Conservation (phyloP, 2,113 vertebrate species). For the Mormyrus iriodes region DNA sequence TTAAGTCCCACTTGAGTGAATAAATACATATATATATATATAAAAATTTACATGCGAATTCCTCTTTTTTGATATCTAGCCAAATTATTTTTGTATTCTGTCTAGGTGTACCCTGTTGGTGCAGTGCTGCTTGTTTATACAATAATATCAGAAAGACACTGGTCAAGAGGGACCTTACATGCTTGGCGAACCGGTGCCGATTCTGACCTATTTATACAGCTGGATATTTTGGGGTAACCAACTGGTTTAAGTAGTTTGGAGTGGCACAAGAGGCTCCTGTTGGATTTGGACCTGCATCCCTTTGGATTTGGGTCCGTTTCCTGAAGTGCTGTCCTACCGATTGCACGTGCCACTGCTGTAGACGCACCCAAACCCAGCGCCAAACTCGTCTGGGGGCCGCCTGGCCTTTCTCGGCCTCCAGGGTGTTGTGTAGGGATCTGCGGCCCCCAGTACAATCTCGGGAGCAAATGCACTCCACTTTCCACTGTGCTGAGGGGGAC, state of each 20-base stretch:
- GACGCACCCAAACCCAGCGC: not conserved
- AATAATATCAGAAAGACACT: not conserved
- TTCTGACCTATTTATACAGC: not conserved
- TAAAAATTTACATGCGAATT: not conserved
- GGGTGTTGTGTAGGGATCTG: not conserved
- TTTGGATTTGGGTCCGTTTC: not conserved
- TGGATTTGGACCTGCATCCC: not conserved
- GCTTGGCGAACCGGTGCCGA: not conserved
- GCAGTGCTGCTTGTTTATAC: not conserved
- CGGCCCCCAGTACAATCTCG: not conserved
- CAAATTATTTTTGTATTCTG: not conserved
- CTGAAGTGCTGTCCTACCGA: not conserved
- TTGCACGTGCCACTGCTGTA: not conserved
- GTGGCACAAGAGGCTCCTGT: not conserved
- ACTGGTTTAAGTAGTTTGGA: not conserved
- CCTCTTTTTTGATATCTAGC: not conserved
- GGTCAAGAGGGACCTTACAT: not conserved
- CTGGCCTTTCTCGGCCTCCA: not conserved
- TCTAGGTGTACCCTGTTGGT: not conserved
- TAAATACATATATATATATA: conserved; percentile 16
- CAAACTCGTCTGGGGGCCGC: not conserved
- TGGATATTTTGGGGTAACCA: not conserved
- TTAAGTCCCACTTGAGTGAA: conserved; percentile 39
- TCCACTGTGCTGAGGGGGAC: not conserved
- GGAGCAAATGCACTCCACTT: not conserved